Percentiles rank a stretch among this genome's conserved stretches.
Evolutionary conservation across 2,888 invertebrate genomes (phyloP).

Genomic region (Deilephila porcellus): DNA sequence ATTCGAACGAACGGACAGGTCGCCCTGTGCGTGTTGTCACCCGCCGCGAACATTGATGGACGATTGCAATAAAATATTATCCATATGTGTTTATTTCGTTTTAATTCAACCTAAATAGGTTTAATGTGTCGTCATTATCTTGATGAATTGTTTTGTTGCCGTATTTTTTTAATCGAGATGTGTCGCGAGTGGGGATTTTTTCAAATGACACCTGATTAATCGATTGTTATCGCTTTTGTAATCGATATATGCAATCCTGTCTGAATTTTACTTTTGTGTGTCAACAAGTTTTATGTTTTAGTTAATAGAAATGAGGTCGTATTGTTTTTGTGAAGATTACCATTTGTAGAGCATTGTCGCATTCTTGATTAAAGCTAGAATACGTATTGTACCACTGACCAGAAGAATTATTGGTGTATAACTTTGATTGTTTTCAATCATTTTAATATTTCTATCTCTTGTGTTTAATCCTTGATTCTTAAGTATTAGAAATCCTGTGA

Average conservation of each 20-base stretch:
- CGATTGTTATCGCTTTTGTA: constrained; percentile 16
- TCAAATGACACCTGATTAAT: constrained; percentile 15
- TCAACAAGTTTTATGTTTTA: neutral
- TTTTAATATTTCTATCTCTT: no score
- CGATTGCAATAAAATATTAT: constrained; percentile 56
- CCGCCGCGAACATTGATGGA: constrained; percentile 44
- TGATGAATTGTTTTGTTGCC: constrained; percentile 50
- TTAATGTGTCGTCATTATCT: constrained; percentile 46
- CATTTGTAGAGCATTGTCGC: no score
- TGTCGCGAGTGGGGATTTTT: constrained; percentile 9
- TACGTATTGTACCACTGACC: no score
- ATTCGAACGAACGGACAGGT: neutral
- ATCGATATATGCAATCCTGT: constrained; percentile 6
- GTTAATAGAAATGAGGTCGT: neutral
- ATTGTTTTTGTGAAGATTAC: neutral
- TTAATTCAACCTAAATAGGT: constrained; percentile 60
- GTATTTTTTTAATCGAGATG: constrained; percentile 39
- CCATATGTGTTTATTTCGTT: constrained; percentile 46
- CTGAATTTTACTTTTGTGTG: neutral
- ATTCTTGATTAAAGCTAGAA: no score
- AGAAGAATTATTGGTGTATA: no score
- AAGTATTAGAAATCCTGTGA: no score
- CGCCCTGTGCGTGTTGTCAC: neutral
- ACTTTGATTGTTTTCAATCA: no score
- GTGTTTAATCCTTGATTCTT: no score